phyloP scores from a whole-genome alignment of 1,140 invertebrate species.

The Monochamus saltuarius region DNA sequence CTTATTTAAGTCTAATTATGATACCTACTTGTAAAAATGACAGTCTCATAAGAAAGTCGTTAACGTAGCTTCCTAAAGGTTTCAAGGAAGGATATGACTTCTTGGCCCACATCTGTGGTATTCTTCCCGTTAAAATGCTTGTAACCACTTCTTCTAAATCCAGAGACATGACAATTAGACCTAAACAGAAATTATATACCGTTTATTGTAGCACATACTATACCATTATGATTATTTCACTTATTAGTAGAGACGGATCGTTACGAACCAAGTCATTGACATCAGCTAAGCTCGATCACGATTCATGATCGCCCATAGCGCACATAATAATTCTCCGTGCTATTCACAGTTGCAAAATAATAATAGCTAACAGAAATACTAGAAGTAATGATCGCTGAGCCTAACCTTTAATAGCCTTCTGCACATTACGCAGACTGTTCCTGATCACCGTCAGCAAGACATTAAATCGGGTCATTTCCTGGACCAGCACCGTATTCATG shows the following conservation, averaged over 20 bases:
- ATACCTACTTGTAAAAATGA: conserved; percentile 72
- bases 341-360: too few relatives aligned
- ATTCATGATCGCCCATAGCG: too few relatives aligned
- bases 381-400: too few relatives aligned
- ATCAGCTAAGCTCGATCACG: too few relatives aligned
- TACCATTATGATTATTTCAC: too few relatives aligned
- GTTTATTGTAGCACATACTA: too few relatives aligned
- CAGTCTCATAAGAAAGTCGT: conserved; percentile 81
- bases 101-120: conserved; percentile 80
- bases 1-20: neutral
- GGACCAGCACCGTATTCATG: conserved; percentile 91
- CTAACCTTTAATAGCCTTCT: conserved; percentile 85
- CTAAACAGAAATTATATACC: conserved; percentile 49
- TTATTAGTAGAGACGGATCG: too few relatives aligned
- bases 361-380: too few relatives aligned
- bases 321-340: too few relatives aligned
- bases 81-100: conserved; percentile 93
- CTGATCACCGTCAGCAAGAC: conserved; percentile 73
- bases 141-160: conserved; percentile 85
- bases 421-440: conserved; percentile 75
- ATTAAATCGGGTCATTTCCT: conserved; percentile 92
- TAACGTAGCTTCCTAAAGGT: conserved; percentile 85
- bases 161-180: conserved; percentile 80
- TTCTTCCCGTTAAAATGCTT: conserved; percentile 79
- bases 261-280: too few relatives aligned